Evolutionary conservation across 2,797 vertebrate species (phyloP).

Genomic region (Enteromius unitaeniatus): DNA sequence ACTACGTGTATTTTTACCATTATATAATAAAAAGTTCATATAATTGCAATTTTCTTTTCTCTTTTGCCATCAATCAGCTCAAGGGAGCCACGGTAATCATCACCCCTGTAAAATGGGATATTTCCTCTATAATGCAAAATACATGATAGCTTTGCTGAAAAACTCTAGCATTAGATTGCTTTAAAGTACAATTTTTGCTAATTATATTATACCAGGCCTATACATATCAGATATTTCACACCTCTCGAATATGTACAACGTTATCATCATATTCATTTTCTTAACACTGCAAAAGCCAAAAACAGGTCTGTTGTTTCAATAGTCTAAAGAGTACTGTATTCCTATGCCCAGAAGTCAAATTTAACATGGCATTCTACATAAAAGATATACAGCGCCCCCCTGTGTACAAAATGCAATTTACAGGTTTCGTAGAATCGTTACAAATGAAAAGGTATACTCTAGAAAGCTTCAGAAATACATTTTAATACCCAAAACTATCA

Average conservation of each 20-base stretch:
- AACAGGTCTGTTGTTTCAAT: slow-evolving; percentile 55
- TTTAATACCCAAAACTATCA: slow-evolving; percentile 58
- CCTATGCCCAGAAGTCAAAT: slow-evolving; percentile 44
- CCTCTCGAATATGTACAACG: slow-evolving; percentile 59
- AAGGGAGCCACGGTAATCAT: slow-evolving; percentile 25
- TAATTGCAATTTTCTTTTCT: neutral
- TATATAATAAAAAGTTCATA: slow-evolving; percentile 5
- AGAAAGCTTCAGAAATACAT: slow-evolving; percentile 59
- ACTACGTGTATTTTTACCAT: slow-evolving; percentile 2
- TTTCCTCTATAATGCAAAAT: slow-evolving; percentile 27
- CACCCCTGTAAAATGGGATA: slow-evolving; percentile 3
- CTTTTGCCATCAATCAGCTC: slow-evolving; percentile 14
- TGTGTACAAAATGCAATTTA: slow-evolving; percentile 74
- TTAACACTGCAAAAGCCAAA: slow-evolving; percentile 72
- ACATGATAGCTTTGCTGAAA: slow-evolving; percentile 17
- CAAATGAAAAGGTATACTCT: slow-evolving; percentile 52
- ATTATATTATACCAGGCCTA: slow-evolving; percentile 37
- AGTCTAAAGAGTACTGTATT: slow-evolving; percentile 46
- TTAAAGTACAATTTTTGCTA: slow-evolving; percentile 35
- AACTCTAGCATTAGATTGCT: slow-evolving; percentile 26
- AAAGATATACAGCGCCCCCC: slow-evolving; percentile 67
- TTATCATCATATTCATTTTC: slow-evolving; percentile 68
- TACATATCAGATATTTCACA: slow-evolving; percentile 20
- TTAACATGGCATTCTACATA: slow-evolving; percentile 58
- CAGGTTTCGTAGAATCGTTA: slow-evolving; percentile 46